These are phyloP conservation scores for Rhea americana DNA, from an alignment of 2,113 vertebrate genomes.

Conservation along the genomic window DNA sequence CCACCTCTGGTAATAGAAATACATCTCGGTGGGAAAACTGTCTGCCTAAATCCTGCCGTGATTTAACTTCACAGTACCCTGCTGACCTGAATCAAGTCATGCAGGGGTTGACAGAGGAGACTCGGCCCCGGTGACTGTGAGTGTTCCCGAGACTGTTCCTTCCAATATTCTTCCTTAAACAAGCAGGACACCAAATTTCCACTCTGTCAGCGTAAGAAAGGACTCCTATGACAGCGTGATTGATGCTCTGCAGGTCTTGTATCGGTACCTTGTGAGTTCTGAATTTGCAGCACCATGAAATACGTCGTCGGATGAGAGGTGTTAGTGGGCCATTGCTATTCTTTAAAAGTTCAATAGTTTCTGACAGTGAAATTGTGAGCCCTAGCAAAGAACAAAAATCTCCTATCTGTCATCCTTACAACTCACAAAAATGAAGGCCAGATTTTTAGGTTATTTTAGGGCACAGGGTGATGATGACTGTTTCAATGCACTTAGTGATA, in stretches of 20 bases:
- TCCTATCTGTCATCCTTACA: slow-evolving; percentile 22
- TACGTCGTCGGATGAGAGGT: background rate
- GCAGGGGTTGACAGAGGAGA: background rate
- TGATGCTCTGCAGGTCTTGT: background rate
- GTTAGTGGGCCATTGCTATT: background rate
- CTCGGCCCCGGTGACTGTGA: background rate
- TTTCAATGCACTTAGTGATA: slow-evolving; percentile 60
- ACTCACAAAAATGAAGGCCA: slow-evolving; percentile 13
- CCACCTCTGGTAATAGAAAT: background rate
- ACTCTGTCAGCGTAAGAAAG: background rate
- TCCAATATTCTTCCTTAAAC: background rate
- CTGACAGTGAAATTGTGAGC: slow-evolving; percentile 24
- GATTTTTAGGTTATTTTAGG: slow-evolving; percentile 60
- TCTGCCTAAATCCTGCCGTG: background rate
- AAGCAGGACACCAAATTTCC: background rate
- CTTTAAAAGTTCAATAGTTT: slow-evolving; percentile 1
- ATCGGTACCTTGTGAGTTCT: background rate
- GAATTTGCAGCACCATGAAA: background rate
- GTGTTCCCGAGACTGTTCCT: background rate
- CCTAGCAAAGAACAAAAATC: background rate
- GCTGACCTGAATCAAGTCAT: background rate
- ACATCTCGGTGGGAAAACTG: slow-evolving; percentile 19
- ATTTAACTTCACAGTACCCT: background rate
- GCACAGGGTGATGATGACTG: slow-evolving; percentile 26
- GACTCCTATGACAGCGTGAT: background rate